Base-by-base conservation (phyloP, 2,113 vertebrate species). In the Danionella cerebrum region DNA sequence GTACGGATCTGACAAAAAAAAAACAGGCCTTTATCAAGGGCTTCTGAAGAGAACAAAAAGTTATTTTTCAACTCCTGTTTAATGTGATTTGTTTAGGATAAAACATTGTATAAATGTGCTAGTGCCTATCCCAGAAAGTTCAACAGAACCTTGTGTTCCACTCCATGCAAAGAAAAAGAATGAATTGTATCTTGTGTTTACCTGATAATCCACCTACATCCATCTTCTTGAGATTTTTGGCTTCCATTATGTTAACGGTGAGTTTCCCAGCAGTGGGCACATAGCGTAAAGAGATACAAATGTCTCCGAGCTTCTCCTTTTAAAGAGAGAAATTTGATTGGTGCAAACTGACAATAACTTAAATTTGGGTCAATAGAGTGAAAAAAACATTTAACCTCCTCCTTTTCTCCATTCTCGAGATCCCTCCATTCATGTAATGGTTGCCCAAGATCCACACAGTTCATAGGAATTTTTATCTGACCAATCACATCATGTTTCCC, bases 171-270 rank as follows among this genome's bases (percentile, higher is more conserved):
- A 33, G 9, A 9, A n/a, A 14, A 14, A 19, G 0, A 42, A 25
- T 16, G 19, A 36, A 2, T 11, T 16, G 3, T 36, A 44, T n/a
- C n/a, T n/a, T n/a, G n/a, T n/a, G n/a, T n/a, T 79, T 71, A 94
- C 92, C 92, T 67, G 92, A 94, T 69, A 94, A 85, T 9, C 92
- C 92, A 2, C 89, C 92, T 1, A 94, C 90, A 24, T 94, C 92
- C 92, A 94, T 94, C 82, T 94, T 94, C 80, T 94, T 95, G 31
- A 94, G 86, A 74, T 94, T 94, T 75, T 90, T 90, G 48, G 88
- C 88, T 67, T 89, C 86, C 88, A 95, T 86, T 53, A 94, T 91
- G 67, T 93, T 92, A 50, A 95, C 91, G 0, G 93, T 95, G 69
- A 94, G 91, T 76, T 94, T 94, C 3, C 92, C 91, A 1, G 91